Evolutionary conservation across 2,113 vertebrate species (phyloP).

Genomic region (Sceloporus undulatus): DNA sequence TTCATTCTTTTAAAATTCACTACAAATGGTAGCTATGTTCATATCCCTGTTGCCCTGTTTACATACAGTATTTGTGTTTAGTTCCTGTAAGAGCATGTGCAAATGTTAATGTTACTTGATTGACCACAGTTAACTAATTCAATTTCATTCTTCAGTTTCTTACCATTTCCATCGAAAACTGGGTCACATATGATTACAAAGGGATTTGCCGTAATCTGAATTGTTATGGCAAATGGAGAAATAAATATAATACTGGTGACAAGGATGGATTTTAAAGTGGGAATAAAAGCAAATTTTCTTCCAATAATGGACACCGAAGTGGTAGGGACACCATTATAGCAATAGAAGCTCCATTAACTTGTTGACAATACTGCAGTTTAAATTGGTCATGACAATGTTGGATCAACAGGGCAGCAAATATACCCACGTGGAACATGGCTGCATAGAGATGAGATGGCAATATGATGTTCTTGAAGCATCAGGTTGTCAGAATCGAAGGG

Average conservation of each 20-base stretch:
- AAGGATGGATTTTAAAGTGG: slow-evolving; percentile 3
- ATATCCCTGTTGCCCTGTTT: rapidly evolving
- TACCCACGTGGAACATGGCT: slow-evolving; percentile 28
- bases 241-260: slow-evolving; percentile 17
- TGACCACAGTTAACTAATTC: slow-evolving; percentile 12
- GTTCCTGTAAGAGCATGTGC: not conserved
- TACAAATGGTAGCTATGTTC: not conserved
- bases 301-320: not conserved
- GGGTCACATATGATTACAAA: not conserved
- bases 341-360: not conserved
- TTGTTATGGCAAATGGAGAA: slow-evolving; percentile 6
- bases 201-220: not conserved
- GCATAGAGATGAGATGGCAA: slow-evolving; percentile 44
- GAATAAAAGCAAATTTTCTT: slow-evolving; percentile 19
- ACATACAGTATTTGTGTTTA: slow-evolving; percentile 25
- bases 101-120: slow-evolving; percentile 14
- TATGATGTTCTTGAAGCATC: slow-evolving; percentile 22
- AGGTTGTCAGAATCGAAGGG: slow-evolving; percentile 35
- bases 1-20: not conserved
- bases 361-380: slow-evolving; percentile 32
- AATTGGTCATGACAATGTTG: slow-evolving; percentile 44
- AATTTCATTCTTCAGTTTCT: slow-evolving; percentile 27
- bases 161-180: not conserved
- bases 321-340: not conserved
- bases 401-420: slow-evolving; percentile 23